Base-by-base conservation (phyloP, 2,888 invertebrate species). In the Drosophila rubida region DNA sequence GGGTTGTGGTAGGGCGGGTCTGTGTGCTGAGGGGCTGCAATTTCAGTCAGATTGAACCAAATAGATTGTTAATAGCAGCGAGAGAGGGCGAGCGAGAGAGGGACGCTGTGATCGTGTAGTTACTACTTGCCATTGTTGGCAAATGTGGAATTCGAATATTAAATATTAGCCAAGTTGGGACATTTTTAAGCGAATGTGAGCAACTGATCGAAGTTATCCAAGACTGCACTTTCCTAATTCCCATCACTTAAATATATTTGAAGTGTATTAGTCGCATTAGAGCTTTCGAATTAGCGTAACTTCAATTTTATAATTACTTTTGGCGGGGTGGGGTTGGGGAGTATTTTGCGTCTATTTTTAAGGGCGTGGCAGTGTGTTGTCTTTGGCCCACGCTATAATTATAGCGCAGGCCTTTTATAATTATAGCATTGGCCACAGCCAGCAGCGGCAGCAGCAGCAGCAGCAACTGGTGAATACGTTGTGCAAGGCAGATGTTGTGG, bases 281-380 rank as follows among this genome's bases (percentile, higher is more conserved):
- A 46, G 13, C 27, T 23, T 35, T 13, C 13, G 4, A 2, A 23
- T 37, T 23, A 37, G 11, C 11, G 23, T 37, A 23, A 42, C 22
- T 22, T 2, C 8, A 14, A 4, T 54, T 32, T 44, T 32, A 44
- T 53, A 30, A 22, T 54, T 44, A 32, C 11, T 42, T 54, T 32
- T 22, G 42, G 22, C 42, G 30, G 44, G 27, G 50, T n/a, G 32
- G 32, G 60, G 60, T 37, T 41, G 32, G 30, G 32, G 37, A n/a
- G n/a, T n/a, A n/a, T n/a, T n/a, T n/a, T n/a, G 49, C 67, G 63
- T 77, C 87, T 87, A 81, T 81, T 81, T 87, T 69, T 87, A 87
- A 75, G 75, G 75, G 75, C 80, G 75, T 30, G 50, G 27, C 30
- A 32, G 42, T 76, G 69, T 80, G 69, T 58, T 78, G 78, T 80